Conservation (phyloP, 2,113 vertebrate species). For the Apteryx mantelli region DNA sequence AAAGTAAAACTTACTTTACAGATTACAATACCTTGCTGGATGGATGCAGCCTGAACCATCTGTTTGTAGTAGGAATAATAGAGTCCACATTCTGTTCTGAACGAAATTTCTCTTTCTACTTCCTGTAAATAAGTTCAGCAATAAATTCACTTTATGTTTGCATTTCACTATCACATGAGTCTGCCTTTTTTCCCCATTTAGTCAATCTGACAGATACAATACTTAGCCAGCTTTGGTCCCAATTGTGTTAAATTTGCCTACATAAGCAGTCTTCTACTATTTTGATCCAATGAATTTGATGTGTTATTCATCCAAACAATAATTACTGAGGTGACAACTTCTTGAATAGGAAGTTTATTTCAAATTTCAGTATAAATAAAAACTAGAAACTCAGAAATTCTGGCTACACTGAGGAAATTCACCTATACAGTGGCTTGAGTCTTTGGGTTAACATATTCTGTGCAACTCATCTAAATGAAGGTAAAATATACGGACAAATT, state of each 20-base stretch:
- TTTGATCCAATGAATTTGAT: not conserved
- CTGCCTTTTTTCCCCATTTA: not conserved
- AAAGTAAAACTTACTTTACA: slow-evolving; percentile 53
- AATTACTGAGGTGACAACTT: not conserved
- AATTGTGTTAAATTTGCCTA: not conserved
- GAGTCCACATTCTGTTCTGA: slow-evolving; percentile 96
- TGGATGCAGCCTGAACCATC: slow-evolving; percentile 91
- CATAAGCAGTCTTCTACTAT: not conserved
- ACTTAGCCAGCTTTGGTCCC: not conserved
- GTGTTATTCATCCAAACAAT: no score
- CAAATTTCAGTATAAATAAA: not conserved
- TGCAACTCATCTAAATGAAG: not conserved
- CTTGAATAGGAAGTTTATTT: not conserved
- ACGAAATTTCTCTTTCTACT: slow-evolving; percentile 97
- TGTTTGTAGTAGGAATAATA: slow-evolving; percentile 99
- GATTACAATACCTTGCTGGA: slow-evolving; percentile 87
- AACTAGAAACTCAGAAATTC: not conserved
- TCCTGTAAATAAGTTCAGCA: slow-evolving; percentile 82
- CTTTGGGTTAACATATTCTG: not conserved
- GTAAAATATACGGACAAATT: not conserved
- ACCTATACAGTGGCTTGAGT: not conserved
- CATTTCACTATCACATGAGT: not conserved
- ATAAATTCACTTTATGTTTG: not conserved
- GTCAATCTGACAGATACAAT: not conserved
- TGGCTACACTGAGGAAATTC: not conserved